Conservation (phyloP, 2,888 invertebrate species). For the Chrysolina haemoptera region DNA sequence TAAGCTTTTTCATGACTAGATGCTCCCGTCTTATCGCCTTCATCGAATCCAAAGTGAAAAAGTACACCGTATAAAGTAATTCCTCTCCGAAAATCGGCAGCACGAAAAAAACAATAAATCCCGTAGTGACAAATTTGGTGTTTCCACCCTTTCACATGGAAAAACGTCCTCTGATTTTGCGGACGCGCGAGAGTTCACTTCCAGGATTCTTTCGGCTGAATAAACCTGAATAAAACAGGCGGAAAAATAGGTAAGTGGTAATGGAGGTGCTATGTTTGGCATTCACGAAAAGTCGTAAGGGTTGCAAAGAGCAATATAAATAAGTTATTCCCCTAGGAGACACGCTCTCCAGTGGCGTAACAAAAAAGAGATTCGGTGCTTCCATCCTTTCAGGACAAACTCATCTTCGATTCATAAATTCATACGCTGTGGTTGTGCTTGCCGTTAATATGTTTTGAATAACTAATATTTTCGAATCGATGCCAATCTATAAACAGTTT, state of each 20-base stretch:
- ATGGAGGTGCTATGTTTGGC: constrained; percentile 28
- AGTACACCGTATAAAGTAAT: background rate
- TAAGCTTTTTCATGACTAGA: too few relatives aligned
- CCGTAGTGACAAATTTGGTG: constrained; percentile 14
- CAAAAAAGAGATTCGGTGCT: background rate
- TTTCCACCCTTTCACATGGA: constrained; percentile 14
- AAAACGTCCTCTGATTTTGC: constrained; percentile 18
- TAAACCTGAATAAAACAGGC: constrained; percentile 31
- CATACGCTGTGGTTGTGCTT: too few relatives aligned
- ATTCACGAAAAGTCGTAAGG: constrained; percentile 24
- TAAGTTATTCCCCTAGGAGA: constrained; percentile 23
- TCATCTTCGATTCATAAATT: too few relatives aligned
- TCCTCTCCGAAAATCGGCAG: background rate
- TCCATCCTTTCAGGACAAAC: too few relatives aligned
- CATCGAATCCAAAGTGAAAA: too few relatives aligned
- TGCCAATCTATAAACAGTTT: too few relatives aligned
- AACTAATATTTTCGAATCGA: too few relatives aligned
- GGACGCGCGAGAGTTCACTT: constrained; percentile 16
- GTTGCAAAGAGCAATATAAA: constrained; percentile 25
- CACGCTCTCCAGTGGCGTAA: background rate
- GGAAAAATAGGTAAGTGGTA: constrained; percentile 28
- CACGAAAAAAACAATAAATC: constrained; percentile 15
- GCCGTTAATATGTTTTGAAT: too few relatives aligned
- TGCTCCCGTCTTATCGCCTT: too few relatives aligned
- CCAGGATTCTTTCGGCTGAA: constrained; percentile 25